Conservation (phyloP, 30 jellyfish, hydroid and myxozoan genomes). For the Hydra vulgaris region DNA sequence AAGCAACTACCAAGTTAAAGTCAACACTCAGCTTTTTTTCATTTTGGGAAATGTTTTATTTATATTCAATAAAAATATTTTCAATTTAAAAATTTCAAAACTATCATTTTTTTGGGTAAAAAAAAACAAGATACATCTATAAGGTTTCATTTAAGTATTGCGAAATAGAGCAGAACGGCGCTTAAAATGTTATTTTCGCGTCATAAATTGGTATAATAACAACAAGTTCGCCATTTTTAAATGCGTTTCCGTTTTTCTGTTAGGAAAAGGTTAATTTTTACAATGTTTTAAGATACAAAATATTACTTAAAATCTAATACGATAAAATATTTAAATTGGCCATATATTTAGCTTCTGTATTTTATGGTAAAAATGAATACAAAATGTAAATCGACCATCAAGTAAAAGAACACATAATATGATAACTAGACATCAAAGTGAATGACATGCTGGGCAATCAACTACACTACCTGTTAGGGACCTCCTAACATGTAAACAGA, state of each 20-base stretch:
- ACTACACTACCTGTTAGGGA: neutral
- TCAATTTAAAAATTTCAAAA: neutral
- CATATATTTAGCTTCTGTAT: neutral
- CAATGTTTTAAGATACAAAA: neutral
- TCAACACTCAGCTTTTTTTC: too few species aligned
- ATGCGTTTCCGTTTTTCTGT: neutral
- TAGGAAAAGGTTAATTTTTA: neutral
- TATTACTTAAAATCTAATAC: too few species aligned
- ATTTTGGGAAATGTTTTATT: too few species aligned
- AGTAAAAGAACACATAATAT: too few species aligned
- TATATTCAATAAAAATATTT: too few species aligned
- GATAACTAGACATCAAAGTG: neutral
- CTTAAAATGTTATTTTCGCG: neutral
- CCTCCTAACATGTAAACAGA: neutral
- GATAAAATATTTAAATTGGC: too few species aligned
- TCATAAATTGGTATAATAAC: too few species aligned
- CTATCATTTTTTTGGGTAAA: neutral
- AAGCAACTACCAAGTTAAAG: too few species aligned
- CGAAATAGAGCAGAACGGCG: neutral
- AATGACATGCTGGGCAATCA: neutral
- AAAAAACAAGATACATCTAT: too few species aligned
- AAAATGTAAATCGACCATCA: too few species aligned
- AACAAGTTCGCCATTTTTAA: neutral
- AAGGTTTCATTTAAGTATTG: neutral
- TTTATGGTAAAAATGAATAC: too few species aligned